Conservation (phyloP, 2,797 vertebrate species). For the Masticophis lateralis region DNA sequence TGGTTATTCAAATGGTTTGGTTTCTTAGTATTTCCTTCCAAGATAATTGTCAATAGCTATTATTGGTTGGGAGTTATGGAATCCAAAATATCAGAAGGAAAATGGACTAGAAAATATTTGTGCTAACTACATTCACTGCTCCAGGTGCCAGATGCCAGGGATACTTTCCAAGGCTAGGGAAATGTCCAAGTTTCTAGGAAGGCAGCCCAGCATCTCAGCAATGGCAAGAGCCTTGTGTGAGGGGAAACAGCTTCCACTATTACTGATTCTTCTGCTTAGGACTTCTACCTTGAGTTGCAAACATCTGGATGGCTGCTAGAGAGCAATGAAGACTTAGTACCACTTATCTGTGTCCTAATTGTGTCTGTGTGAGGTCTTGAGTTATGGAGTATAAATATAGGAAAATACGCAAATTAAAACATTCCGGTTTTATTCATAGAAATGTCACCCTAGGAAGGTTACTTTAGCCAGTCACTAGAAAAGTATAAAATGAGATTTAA, state of each 20-base stretch:
- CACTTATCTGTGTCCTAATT: not conserved
- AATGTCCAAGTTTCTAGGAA: not conserved
- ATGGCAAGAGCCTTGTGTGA: not conserved
- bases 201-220: not conserved
- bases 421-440: not conserved
- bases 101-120: not conserved
- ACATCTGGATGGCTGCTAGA: not conserved
- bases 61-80: not conserved
- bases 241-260: not conserved
- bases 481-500: conserved; percentile 50
- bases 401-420: not conserved
- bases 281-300: not conserved
- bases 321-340: not conserved
- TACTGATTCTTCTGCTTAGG: not conserved
- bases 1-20: too few relatives aligned
- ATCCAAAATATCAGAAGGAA: not conserved
- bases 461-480: conserved; percentile 31
- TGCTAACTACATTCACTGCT: not conserved
- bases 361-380: not conserved
- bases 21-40: not conserved
- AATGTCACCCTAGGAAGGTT: not conserved
- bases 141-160: not conserved
- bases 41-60: not conserved
- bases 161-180: not conserved
- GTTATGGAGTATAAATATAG: not conserved